A percentile compares a stretch with the other conserved stretches of the same genome.
Conservation (phyloP, 2,113 vertebrate genomes). For the Columbina picui region DNA sequence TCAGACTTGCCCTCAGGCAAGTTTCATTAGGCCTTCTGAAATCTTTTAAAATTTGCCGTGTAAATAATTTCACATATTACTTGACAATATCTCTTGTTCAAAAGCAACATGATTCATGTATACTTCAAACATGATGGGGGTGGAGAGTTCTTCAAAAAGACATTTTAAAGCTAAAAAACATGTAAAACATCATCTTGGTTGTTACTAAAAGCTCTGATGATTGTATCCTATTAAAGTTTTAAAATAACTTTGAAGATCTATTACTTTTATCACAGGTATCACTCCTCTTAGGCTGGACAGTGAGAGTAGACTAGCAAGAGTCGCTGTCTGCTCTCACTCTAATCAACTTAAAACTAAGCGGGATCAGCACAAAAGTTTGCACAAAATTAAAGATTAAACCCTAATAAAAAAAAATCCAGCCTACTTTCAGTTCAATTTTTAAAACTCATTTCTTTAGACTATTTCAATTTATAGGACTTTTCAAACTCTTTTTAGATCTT, state of each 20-base stretch:
- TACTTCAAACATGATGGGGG: background rate
- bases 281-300: background rate
- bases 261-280: background rate
- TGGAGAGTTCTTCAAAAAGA: background rate
- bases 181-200: background rate
- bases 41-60: constrained; percentile 29
- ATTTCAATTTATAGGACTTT: background rate
- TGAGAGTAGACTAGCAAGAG: background rate
- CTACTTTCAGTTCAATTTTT: background rate
- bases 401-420: background rate
- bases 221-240: background rate
- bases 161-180: background rate
- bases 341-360: background rate
- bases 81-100: background rate
- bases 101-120: background rate
- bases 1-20: constrained; percentile 25
- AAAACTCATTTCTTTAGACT: background rate
- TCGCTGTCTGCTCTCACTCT: background rate
- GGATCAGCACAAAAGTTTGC: background rate
- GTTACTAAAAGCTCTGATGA: background rate
- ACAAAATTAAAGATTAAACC: background rate
- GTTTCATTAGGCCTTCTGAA: constrained; percentile 41
- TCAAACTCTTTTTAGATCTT: background rate
- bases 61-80: constrained; percentile 46
- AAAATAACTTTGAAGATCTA: background rate